These are phyloP conservation scores for Varanus komodoensis DNA, from an alignment of 2,113 vertebrate species.

Conservation along the genomic window DNA sequence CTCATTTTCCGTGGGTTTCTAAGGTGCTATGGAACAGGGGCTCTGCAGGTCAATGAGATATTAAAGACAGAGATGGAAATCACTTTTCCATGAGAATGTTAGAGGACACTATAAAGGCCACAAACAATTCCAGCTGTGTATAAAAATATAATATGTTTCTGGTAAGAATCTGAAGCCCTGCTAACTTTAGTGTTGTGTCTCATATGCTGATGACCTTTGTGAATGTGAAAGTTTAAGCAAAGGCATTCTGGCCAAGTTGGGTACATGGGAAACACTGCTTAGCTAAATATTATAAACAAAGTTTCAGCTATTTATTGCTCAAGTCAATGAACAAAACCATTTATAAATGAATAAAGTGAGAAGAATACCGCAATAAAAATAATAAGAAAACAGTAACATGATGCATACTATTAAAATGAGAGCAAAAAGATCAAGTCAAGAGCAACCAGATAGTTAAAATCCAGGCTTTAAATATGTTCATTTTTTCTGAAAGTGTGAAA, in stretches of 20 bases:
- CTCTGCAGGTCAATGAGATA: slow-evolving; percentile 6
- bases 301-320: neutral
- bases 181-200: neutral
- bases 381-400: neutral
- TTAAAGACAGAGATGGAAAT: slow-evolving; percentile 35
- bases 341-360: neutral
- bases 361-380: neutral
- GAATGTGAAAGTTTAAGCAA: neutral
- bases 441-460: neutral
- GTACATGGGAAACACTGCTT: neutral
- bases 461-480: neutral
- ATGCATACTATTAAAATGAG: neutral
- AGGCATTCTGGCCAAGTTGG: neutral
- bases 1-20: slow-evolving; percentile 34
- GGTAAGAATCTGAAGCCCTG: neutral
- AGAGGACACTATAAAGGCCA: neutral
- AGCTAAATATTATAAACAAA: neutral
- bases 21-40: slow-evolving; percentile 10
- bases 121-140: neutral
- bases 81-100: neutral
- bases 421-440: neutral
- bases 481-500: neutral
- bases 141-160: neutral
- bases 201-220: neutral
- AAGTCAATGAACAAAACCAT: neutral